phyloP scores from a whole-genome alignment of 2,888 invertebrate species.

The Cecidostiba fungosa region DNA sequence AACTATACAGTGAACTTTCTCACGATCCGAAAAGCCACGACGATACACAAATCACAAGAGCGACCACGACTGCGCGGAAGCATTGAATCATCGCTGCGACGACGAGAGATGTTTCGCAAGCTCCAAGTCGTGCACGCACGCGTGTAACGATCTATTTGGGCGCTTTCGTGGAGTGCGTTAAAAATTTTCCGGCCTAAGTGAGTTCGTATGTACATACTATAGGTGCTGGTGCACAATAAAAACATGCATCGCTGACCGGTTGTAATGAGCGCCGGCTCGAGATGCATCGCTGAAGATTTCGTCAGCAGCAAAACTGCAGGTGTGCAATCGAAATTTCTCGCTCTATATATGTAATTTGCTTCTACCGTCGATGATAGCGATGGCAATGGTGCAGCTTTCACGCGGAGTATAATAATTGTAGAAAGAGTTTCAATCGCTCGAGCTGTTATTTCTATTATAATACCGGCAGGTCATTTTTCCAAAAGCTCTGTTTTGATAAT shows the following conservation, averaged over 20 bases:
- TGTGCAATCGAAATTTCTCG: slow-evolving; percentile 37
- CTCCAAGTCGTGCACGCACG: neutral
- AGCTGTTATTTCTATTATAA: no score
- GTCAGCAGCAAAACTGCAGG: neutral
- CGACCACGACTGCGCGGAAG: neutral
- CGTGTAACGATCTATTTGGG: neutral
- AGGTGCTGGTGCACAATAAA: neutral
- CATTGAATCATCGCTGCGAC: neutral
- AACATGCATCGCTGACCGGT: neutral
- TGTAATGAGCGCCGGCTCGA: neutral
- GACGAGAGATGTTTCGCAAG: neutral
- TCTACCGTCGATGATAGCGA: neutral
- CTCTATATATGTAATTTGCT: slow-evolving; percentile 31
- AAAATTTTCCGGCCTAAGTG: neutral
- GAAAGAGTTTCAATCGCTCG: neutral
- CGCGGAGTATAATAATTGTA: neutral
- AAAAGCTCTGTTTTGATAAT: no score
- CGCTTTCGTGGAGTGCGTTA: neutral
- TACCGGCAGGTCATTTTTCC: no score
- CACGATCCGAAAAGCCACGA: neutral
- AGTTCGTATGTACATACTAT: neutral
- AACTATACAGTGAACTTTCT: neutral
- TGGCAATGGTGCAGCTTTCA: neutral
- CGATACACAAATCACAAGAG: neutral
- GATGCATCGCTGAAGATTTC: slow-evolving; percentile 13